These are phyloP conservation scores for Atrina japonica DNA, from an alignment of 2,888 invertebrate species.

Conservation along the genomic window DNA sequence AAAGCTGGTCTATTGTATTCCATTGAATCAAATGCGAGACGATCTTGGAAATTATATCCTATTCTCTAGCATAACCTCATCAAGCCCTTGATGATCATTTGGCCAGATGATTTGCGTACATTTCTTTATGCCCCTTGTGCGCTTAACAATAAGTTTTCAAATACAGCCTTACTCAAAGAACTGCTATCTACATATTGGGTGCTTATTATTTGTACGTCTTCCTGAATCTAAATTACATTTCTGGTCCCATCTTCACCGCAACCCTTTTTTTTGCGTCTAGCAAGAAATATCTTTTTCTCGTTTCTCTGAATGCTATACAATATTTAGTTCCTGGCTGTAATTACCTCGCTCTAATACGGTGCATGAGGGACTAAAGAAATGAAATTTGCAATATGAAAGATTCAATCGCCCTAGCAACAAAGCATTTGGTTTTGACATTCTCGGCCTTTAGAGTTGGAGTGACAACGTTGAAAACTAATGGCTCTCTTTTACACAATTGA, in stretches of 20 bases:
- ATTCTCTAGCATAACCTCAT: slow-evolving; percentile 14
- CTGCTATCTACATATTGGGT: slow-evolving; percentile 35
- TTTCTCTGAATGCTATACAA: slow-evolving; percentile 34
- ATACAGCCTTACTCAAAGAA: slow-evolving; percentile 10
- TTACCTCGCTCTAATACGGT: slow-evolving; percentile 41
- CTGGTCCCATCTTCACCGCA: not conserved
- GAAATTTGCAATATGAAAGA: slow-evolving; percentile 49
- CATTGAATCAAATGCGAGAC: slow-evolving; percentile 9
- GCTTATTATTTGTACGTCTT: slow-evolving; percentile 31
- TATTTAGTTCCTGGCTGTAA: slow-evolving; percentile 41
- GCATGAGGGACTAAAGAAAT: slow-evolving; percentile 43
- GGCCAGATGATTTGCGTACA: slow-evolving; percentile 26
- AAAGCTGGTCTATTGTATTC: slow-evolving; percentile 27
- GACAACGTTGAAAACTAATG: slow-evolving; percentile 43
- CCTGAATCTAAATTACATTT: slow-evolving; percentile 41
- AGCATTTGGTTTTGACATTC: slow-evolving; percentile 43
- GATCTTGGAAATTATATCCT: slow-evolving; percentile 20
- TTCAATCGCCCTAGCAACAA: slow-evolving; percentile 44
- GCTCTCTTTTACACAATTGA: slow-evolving; percentile 41
- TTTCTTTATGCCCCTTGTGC: slow-evolving; percentile 13
- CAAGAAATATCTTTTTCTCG: slow-evolving; percentile 31
- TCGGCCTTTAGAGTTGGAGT: slow-evolving; percentile 10
- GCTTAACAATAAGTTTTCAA: slow-evolving; percentile 40
- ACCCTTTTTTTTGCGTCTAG: slow-evolving; percentile 24
- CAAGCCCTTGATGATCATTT: slow-evolving; percentile 26